These are phyloP conservation scores for Vireo altiloquus DNA, from an alignment of 2,113 vertebrate genomes.

Conservation along the genomic window DNA sequence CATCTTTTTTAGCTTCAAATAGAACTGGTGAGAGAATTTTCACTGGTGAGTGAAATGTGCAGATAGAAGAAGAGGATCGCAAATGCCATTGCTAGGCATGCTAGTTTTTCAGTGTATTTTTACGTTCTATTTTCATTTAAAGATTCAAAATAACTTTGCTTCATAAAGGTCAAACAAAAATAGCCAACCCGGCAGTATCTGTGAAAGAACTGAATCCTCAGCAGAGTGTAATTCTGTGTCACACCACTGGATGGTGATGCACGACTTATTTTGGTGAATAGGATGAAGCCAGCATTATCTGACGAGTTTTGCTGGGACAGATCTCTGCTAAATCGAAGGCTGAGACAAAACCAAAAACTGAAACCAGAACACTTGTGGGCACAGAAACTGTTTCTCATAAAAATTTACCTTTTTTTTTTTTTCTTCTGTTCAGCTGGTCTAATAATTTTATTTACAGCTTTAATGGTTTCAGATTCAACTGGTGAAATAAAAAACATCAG, in stretches of 20 bases:
- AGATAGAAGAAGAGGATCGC: not conserved
- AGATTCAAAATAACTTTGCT: not conserved
- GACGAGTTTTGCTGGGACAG: not conserved
- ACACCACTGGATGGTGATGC: slow-evolving; percentile 31
- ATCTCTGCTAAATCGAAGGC: not conserved
- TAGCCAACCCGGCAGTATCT: accelerated
- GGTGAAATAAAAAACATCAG: not conserved
- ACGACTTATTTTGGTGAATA: not conserved
- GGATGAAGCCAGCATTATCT: accelerated
- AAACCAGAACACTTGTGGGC: not conserved
- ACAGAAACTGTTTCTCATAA: not conserved
- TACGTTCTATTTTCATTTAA: not conserved
- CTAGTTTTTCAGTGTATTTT: not conserved
- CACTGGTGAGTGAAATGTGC: not conserved
- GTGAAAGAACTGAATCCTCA: not conserved
- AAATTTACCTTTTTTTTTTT: not conserved
- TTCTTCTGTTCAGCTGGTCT: not conserved
- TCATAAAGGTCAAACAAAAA: not conserved
- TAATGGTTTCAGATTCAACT: not conserved
- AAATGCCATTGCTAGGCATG: not conserved
- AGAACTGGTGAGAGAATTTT: not conserved
- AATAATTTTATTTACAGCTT: not conserved
- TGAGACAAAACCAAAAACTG: not conserved
- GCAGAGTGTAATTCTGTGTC: not conserved
- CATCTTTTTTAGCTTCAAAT: not conserved